A percentile compares a stretch with the other conserved stretches of the same genome.
phyloP scores from a whole-genome alignment of 1,140 invertebrate species.

The Macrocentrus cingulum region DNA sequence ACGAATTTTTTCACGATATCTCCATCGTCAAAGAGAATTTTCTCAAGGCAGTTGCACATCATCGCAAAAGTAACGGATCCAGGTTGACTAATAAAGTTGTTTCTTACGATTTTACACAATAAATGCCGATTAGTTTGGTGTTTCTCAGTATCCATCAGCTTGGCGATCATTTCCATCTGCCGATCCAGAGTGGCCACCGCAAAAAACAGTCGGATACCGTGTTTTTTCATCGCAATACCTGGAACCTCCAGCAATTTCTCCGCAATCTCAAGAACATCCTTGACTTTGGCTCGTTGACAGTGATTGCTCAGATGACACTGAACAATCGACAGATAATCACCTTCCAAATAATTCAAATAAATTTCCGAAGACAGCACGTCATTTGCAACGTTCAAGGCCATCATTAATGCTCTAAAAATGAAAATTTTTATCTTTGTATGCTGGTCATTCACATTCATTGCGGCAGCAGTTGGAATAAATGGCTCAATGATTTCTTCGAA shows the following conservation, averaged over 20 bases:
- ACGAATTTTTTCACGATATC: conserved; percentile 15
- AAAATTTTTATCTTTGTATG: too few species aligned
- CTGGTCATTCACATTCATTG: too few species aligned
- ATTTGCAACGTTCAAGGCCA: conserved; percentile 21
- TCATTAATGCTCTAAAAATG: not conserved
- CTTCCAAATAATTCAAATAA: conserved; percentile 29
- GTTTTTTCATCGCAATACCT: conserved; percentile 38
- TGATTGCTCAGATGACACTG: conserved; percentile 20
- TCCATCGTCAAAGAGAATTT: conserved; percentile 27
- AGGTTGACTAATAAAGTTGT: conserved; percentile 34
- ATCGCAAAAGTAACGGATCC: conserved; percentile 29
- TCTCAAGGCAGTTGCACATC: conserved; percentile 25
- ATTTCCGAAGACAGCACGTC: conserved; percentile 35
- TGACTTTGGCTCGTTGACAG: conserved; percentile 13
- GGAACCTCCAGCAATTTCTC: conserved; percentile 21
- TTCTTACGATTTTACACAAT: conserved; percentile 21
- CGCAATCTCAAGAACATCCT: conserved; percentile 27
- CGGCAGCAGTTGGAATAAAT: too few species aligned
- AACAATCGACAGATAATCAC: conserved; percentile 33
- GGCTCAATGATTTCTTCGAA: too few species aligned
- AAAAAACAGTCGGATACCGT: conserved; percentile 40
- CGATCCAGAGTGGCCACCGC: conserved; percentile 22
- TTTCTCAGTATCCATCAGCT: conserved; percentile 29
- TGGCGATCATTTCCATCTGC: conserved; percentile 19
- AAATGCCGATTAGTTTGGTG: conserved; percentile 40